Evolutionary conservation across 1,140 invertebrate species (phyloP).

Genomic region (Orchesella cincta): DNA sequence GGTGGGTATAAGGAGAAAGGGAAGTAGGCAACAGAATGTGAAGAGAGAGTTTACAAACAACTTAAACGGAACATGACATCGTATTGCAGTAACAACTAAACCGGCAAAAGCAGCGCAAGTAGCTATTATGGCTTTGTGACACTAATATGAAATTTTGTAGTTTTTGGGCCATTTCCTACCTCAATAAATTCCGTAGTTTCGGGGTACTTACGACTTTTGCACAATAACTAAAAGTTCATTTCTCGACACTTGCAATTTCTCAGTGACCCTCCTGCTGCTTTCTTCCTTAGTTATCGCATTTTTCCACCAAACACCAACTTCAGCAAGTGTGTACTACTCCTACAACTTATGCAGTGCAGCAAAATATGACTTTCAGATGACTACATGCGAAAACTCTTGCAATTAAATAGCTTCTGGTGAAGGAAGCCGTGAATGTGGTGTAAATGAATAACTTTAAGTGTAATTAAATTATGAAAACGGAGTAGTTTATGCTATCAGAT

Average conservation of each 20-base stretch:
- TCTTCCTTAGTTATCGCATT: too few relatives aligned
- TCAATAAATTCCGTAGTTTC: constrained; percentile 34
- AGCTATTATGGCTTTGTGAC: constrained; percentile 26
- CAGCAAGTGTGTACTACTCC: too few relatives aligned
- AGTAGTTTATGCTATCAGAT: too few relatives aligned
- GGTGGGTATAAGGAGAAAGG: background rate
- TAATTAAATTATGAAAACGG: too few relatives aligned
- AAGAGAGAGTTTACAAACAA: constrained; percentile 6
- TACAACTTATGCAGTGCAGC: too few relatives aligned
- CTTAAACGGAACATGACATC: background rate
- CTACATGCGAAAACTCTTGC: too few relatives aligned
- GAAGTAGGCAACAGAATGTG: background rate
- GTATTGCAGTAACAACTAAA: background rate
- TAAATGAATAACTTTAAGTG: too few relatives aligned
- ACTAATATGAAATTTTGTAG: constrained; percentile 29
- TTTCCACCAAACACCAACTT: too few relatives aligned
- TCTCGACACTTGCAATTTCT: background rate
- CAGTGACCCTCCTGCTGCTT: too few relatives aligned
- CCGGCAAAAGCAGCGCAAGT: constrained; percentile 29
- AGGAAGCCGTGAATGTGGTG: too few relatives aligned
- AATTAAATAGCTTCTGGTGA: too few relatives aligned
- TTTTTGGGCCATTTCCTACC: constrained; percentile 38
- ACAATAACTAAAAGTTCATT: background rate
- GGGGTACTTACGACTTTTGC: constrained; percentile 4
- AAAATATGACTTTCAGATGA: too few relatives aligned